These are phyloP conservation scores for Linhomoeus sp. DNA, from an alignment of 2,888 invertebrate genomes.

Conservation along the genomic window DNA sequence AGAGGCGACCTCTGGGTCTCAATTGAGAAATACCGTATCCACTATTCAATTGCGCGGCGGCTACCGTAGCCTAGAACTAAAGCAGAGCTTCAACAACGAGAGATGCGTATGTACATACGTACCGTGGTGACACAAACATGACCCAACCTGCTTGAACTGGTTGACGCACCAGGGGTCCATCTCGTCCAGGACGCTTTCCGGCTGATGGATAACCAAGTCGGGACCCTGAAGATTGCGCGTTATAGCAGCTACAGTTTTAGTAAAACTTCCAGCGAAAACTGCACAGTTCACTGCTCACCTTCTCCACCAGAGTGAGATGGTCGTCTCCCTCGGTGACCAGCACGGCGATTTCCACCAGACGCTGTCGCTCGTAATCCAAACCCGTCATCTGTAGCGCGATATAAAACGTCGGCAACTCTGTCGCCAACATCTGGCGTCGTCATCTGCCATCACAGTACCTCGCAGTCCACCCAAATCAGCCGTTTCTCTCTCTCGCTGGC, in stretches of 20 bases:
- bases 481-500: no score
- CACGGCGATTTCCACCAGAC: constrained; percentile 71
- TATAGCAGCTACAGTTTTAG: no score
- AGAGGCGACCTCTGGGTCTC: background rate
- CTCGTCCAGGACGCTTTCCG: constrained; percentile 44
- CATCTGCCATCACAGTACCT: constrained; percentile 7
- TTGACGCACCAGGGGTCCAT: constrained; percentile 69
- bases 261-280: constrained; percentile 17
- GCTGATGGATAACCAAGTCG: constrained; percentile 54
- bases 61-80: no score
- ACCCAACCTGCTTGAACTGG: constrained; percentile 53
- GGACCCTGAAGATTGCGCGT: constrained; percentile 37
- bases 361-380: constrained; percentile 50
- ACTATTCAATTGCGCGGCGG: no score
- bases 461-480: constrained; percentile 21
- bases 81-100: no score
- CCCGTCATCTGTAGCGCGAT: constrained; percentile 56
- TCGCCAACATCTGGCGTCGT: no score
- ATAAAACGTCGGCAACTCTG: no score
- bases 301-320: constrained; percentile 31
- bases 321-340: constrained; percentile 50
- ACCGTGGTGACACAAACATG: no score
- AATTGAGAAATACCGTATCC: no score
- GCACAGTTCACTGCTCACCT: constrained; percentile 40
- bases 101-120: no score